These are phyloP conservation scores for Equus przewalskii DNA, from an alignment of 2,113 vertebrate species.

Conservation along the genomic window DNA sequence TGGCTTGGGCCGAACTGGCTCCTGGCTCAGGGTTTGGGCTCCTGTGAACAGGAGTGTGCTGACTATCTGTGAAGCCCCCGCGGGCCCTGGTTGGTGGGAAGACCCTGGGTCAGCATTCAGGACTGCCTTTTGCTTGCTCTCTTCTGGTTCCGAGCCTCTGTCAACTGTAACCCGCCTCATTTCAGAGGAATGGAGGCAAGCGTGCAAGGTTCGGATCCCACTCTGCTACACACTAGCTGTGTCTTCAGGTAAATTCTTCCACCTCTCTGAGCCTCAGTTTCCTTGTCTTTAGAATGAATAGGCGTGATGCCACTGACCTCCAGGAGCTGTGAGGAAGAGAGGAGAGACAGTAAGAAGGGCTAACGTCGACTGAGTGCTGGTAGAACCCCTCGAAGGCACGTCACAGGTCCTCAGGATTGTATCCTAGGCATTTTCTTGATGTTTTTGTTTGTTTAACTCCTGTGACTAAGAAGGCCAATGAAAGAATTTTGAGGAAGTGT, in stretches of 20 bases:
- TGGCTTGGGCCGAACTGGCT: neutral
- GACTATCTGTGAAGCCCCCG: neutral
- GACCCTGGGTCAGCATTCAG: neutral
- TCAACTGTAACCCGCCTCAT: neutral
- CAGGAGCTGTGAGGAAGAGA: too few relatives aligned
- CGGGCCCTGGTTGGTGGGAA: neutral
- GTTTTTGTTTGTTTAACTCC: neutral
- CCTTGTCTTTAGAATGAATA: neutral
- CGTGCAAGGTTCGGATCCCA: neutral
- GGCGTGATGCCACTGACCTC: rapidly evolving
- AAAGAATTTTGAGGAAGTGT: neutral
- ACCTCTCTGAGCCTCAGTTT: neutral
- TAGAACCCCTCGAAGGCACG: neutral
- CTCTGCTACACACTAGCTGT: neutral
- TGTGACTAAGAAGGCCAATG: neutral
- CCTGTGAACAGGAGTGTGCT: neutral
- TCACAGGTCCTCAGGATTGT: neutral
- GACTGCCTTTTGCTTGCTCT: neutral
- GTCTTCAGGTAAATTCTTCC: neutral
- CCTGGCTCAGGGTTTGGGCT: neutral
- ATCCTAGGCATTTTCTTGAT: neutral
- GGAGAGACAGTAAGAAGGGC: neutral
- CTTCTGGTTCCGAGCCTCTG: rapidly evolving
- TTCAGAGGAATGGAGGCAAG: neutral
- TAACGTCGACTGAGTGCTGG: rapidly evolving